These are phyloP conservation scores for Ptyas mucosa DNA, from an alignment of 2,113 vertebrate genomes.

Conservation along the genomic window DNA sequence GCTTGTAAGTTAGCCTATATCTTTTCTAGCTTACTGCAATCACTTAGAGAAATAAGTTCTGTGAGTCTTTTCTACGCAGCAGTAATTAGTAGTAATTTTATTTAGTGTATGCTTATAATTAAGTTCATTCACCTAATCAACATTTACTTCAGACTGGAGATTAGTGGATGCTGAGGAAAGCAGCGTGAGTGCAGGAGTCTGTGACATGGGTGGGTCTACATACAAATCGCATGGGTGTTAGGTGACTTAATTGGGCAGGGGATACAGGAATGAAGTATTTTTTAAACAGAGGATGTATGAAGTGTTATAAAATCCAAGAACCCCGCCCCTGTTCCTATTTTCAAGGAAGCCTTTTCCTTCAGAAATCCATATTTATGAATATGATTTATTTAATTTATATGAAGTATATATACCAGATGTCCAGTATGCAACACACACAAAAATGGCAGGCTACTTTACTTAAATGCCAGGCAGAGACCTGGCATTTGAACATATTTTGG, in stretches of 20 bases:
- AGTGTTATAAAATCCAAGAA: neutral
- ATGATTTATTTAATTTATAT: neutral
- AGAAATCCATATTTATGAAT: neutral
- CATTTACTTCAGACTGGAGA: neutral
- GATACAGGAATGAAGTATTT: neutral
- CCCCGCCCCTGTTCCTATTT: neutral
- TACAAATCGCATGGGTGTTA: neutral
- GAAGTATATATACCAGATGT: neutral
- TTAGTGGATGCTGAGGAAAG: too few relatives aligned
- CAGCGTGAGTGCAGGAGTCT: neutral
- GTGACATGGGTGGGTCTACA: neutral
- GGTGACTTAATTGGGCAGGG: neutral
- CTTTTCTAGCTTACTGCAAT: neutral
- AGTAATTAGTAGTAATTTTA: neutral
- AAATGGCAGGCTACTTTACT: constrained; percentile 24
- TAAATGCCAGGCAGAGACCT: constrained; percentile 56
- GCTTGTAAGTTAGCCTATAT: neutral
- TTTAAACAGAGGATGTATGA: neutral
- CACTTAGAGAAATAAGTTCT: neutral
- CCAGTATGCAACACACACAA: constrained; percentile 15
- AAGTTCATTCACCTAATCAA: neutral
- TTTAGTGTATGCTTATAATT: neutral
- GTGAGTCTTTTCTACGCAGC: neutral
- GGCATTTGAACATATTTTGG: constrained; percentile 46
- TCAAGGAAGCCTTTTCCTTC: neutral